Conservation (phyloP, 2,888 invertebrate species). For the Dynastes grantii region DNA sequence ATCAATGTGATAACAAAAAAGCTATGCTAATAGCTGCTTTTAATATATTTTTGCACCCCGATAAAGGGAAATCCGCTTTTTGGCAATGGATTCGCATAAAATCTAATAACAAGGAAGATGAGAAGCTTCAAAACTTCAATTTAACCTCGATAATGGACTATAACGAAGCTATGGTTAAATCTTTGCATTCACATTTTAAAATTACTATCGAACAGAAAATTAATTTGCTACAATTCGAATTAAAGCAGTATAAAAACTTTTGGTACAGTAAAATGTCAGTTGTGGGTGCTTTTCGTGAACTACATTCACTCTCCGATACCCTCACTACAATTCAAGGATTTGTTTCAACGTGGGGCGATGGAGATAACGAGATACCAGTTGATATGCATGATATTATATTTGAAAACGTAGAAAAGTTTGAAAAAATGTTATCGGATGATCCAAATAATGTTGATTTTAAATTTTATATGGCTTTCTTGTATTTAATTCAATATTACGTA, state of each 20-base stretch:
- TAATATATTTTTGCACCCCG: conserved; percentile 55
- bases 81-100: conserved; percentile 61
- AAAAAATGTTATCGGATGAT: conserved; percentile 42
- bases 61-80: conserved; percentile 54
- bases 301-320: conserved; percentile 57
- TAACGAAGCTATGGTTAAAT: conserved; percentile 52
- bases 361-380: conserved; percentile 53
- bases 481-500: conserved; percentile 59
- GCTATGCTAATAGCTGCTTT: conserved; percentile 58
- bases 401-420: conserved; percentile 55
- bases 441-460: conserved; percentile 46
- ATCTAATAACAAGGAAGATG: conserved; percentile 54
- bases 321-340: conserved; percentile 56
- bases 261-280: conserved; percentile 63
- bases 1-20: conserved; percentile 51
- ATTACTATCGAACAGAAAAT: conserved; percentile 54
- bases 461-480: conserved; percentile 58
- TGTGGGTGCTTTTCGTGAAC: conserved; percentile 58
- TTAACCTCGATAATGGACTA: conserved; percentile 57
- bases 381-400: conserved; percentile 54
- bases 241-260: conserved; percentile 59
- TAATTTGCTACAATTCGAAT: conserved; percentile 59
- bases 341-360: conserved; percentile 57
- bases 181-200: conserved; percentile 41
- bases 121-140: conserved; percentile 58